Evolutionary conservation across 2,113 vertebrate genomes (phyloP), one percentile per base, ranked within the genome.

Genomic region (Poicephalus gulielmi): DNA sequence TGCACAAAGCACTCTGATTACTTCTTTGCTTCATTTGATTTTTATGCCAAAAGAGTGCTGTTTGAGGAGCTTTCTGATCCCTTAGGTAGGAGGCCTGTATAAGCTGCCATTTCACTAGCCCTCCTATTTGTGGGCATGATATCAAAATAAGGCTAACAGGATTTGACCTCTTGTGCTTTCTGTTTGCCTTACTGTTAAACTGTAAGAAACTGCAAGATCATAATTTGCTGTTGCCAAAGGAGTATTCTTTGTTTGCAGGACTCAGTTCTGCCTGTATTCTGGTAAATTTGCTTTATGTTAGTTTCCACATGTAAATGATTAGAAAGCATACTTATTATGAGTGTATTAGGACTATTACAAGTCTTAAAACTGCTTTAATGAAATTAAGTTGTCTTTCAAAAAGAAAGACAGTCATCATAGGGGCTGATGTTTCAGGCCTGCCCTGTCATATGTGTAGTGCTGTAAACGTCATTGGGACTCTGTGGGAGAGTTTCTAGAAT

Each of bases 1-100:
- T 64, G 67, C 84, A 88, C 53, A 85, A 94, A 91, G 75, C 44
- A 10, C 70, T 83, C 93, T 78, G 73, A 86, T 94, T 83, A 71
- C 62, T 86, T 59, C 18, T 93, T 86, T 63, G 7, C 68, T 92
- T 80, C 23, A 9, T 77, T 93, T 76, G 27, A 35, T 37, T 92
- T 88, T 77, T 66, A 75, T 91, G 55, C 44, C 35, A 73, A 0
- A 30, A 64, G 33, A 31, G 18, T 81, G 27, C 49, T 90, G n/a
- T 70, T 84, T 81, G 88, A 64, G 83, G 55, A 95, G 66, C 43
- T 84, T 91, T 92, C 60, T 71, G 74, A 68, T 78, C 20, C 16
- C 62, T 28, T 84, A 0, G 37, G 67, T 86, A 57, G 69, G 66
- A 88, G 43, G 30, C 2, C 1, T 91, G 24, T 70, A 13, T 14